Evolutionary conservation across 2,888 invertebrate genomes (phyloP).

Genomic region (Parasteatoda lunata): DNA sequence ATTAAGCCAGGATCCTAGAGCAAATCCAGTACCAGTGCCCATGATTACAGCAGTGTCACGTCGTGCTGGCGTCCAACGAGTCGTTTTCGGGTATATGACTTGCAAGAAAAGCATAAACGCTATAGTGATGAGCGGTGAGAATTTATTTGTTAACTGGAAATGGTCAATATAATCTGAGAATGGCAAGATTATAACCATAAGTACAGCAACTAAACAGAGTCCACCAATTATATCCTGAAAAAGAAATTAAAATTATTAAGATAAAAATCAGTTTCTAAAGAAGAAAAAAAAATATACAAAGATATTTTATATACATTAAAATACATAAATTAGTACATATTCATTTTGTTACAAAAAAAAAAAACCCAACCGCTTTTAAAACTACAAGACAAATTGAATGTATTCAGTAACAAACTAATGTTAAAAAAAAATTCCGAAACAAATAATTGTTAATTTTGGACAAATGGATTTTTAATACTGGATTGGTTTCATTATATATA

Average conservation of each 20-base stretch:
- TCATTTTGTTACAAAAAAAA: too few relatives aligned
- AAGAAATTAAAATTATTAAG: conserved; percentile 43
- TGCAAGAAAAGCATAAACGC: conserved; percentile 81
- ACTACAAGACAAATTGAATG: too few relatives aligned
- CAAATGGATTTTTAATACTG: too few relatives aligned
- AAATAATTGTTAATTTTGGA: too few relatives aligned
- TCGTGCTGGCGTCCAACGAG: conserved; percentile 91
- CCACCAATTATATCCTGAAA: conserved; percentile 89
- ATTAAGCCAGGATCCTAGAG: conserved; percentile 88
- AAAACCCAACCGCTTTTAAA: too few relatives aligned
- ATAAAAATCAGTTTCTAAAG: too few relatives aligned
- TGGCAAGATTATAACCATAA: conserved; percentile 85
- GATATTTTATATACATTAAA: too few relatives aligned
- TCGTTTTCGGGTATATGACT: conserved; percentile 86
- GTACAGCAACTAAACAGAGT: conserved; percentile 80
- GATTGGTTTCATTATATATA: too few relatives aligned
- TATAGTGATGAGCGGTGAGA: conserved; percentile 80
- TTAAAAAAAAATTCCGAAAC: too few relatives aligned
- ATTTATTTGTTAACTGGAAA: conserved; percentile 81
- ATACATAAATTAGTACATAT: too few relatives aligned
- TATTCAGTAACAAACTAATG: too few relatives aligned
- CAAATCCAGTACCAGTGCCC: conserved; percentile 86
- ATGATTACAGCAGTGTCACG: conserved; percentile 93
- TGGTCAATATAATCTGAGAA: conserved; percentile 84
- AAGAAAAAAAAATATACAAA: too few relatives aligned